Conservation (phyloP, 2,113 vertebrate species). For the Petrocephalus microphthalmus region DNA sequence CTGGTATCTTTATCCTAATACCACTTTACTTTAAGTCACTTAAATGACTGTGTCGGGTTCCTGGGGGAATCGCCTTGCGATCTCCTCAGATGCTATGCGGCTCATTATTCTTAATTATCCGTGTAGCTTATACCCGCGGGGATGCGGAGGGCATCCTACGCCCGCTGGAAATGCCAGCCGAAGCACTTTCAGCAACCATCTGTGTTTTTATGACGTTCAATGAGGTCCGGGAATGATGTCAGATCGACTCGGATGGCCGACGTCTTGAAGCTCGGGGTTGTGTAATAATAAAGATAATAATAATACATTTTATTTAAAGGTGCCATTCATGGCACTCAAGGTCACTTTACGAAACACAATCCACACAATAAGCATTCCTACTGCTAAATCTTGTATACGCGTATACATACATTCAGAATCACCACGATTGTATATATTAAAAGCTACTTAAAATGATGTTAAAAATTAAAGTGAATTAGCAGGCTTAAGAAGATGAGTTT, state of each 20-base stretch:
- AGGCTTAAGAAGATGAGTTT: no score
- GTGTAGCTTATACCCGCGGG: background rate
- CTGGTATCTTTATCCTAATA: background rate
- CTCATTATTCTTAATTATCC: slow-evolving; percentile 16
- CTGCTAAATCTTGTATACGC: no score
- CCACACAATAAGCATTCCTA: no score
- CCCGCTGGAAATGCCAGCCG: background rate
- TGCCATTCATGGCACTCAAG: no score
- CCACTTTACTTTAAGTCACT: slow-evolving; percentile 4
- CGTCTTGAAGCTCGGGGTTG: background rate
- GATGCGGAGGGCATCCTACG: background rate
- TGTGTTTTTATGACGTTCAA: background rate
- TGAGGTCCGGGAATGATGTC: background rate
- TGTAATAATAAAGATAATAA: no score
- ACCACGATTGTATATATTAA: no score
- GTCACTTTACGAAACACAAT: no score
- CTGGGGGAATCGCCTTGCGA: background rate
- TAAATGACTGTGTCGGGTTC: slow-evolving; percentile 4
- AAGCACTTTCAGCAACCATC: background rate
- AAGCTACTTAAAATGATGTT: no score
- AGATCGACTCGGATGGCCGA: background rate
- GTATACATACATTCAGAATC: no score
- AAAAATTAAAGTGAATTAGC: no score
- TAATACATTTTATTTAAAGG: no score
- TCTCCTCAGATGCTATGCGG: background rate